Percentiles rank a stretch among this genome's conserved stretches.
These are phyloP conservation scores for Limnephilus rhombicus DNA, from an alignment of 2,888 invertebrate species.

Conservation along the genomic window DNA sequence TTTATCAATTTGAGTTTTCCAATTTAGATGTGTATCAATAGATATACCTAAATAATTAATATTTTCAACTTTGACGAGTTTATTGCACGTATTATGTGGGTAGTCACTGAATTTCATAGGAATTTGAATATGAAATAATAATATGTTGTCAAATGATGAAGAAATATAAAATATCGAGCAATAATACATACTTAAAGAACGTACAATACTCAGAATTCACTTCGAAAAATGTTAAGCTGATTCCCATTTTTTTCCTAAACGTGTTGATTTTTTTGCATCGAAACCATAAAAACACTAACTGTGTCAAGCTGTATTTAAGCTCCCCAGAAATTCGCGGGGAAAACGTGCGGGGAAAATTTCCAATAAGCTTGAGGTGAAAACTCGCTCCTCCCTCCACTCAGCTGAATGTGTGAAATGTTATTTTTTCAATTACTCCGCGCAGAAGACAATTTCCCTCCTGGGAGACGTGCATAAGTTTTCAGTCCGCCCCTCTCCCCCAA, in stretches of 20 bases:
- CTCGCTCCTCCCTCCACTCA: not conserved
- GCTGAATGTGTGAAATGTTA: conserved; percentile 44
- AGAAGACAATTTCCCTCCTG: conserved; percentile 35
- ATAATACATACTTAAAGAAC: no score
- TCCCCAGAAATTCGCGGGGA: not conserved
- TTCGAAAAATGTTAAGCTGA: no score
- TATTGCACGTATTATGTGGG: no score
- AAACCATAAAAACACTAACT: conserved; percentile 8
- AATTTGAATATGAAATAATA: no score
- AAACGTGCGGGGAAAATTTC: not conserved
- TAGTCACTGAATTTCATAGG: no score
- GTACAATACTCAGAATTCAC: no score
- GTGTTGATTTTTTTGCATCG: not conserved
- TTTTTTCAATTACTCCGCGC: conserved; percentile 44
- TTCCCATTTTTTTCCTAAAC: not conserved
- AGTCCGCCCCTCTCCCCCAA: not conserved
- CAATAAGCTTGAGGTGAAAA: conserved; percentile 34
- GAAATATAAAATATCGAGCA: no score
- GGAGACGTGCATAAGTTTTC: conserved; percentile 41
- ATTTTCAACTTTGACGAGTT: no score
- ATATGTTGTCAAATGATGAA: no score
- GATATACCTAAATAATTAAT: no score
- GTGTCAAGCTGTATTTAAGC: conserved; percentile 20
- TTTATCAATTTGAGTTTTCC: no score
- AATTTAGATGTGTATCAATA: no score